phyloP scores from a whole-genome alignment of 1,140 invertebrate genomes.

The Diprion similis region DNA sequence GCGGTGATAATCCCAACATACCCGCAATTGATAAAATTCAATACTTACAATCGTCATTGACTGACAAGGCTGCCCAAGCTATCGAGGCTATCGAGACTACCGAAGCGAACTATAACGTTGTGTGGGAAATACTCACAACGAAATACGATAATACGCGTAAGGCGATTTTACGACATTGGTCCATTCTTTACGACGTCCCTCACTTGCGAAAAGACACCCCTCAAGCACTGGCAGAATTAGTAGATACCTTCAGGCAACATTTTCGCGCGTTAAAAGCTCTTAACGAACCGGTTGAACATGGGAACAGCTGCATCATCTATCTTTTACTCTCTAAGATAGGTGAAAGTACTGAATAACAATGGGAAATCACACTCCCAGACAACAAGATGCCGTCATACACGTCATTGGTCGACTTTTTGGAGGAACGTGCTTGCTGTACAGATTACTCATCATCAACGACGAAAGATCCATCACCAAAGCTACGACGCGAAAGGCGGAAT shows the following conservation, averaged over 20 bases:
- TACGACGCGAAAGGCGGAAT: too few relatives aligned
- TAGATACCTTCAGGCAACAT: not conserved
- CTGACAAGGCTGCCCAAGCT: conserved; percentile 38
- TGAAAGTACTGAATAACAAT: not conserved
- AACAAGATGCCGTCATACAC: conserved; percentile 15
- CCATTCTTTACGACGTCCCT: conserved; percentile 31
- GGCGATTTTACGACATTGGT: conserved; percentile 45
- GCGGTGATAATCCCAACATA: conserved; percentile 32
- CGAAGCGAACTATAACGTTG: conserved; percentile 46
- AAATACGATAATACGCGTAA: conserved; percentile 49
- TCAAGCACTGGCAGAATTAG: conserved; percentile 15
- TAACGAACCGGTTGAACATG: not conserved
- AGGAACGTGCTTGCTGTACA: conserved; percentile 15
- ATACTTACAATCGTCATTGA: conserved; percentile 40
- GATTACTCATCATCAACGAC: not conserved
- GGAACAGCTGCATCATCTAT: not conserved
- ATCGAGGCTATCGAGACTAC: conserved; percentile 42
- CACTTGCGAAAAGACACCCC: conserved; percentile 29
- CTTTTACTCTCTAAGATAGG: not conserved
- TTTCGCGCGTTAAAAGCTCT: not conserved
- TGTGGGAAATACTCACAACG: conserved; percentile 44
- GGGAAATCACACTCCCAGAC: conserved; percentile 20
- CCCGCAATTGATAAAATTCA: conserved; percentile 40
- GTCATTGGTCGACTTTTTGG: conserved; percentile 11
- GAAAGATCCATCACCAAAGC: not conserved